Evolutionary conservation across 2,888 invertebrate genomes (phyloP), one percentile per base, ranked within the genome.

Genomic region (Megaustenia siamemsis): DNA sequence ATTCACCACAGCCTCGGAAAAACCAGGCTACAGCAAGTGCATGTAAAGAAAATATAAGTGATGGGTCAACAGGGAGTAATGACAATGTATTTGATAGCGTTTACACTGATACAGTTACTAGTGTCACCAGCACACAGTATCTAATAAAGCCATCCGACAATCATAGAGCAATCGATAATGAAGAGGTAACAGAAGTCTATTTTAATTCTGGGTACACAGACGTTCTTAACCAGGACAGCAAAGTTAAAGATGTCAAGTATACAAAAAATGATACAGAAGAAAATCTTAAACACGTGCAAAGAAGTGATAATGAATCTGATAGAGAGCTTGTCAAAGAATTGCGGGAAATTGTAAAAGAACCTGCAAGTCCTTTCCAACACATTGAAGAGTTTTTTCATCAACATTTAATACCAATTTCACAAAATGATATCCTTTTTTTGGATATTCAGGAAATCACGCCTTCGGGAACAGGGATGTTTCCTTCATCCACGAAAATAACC

Each of bases 41-140:
- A 6, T n/a, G 1, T 40, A 24, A 6, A 43, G 43, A 24, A 38
- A 15, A 45, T 40, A 43, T n/a, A 12, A 5, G 24, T 28, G 60
- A 18, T 24, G 8, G 28, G 28, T 21, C 15, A 24, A 10, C 18
- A 15, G 60, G 24, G 1, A 28, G 12, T 10, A 18, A 21, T 53
- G 32, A 53, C 28, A 68, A 81, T 3, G 40, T 81, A 15, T 73
- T 71, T 45, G 84, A 85, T 77, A 85, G 77, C 40, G 83, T 82
- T 28, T 88, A 88, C 73, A 88, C 87, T 2, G 87, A 88, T 75
- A 84, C 88, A 6, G 77, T 87, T 21, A 45, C 84, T 43, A 88
- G 88, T 49, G 83, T 80, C n/a, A 77, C 81, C 71, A 88, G 87
- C 43, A 24, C 53, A 15, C 75, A 82, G 21, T 88, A 78, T 60